Percentiles rank a stretch among this genome's conserved stretches.
Evolutionary conservation across 2,888 invertebrate genomes (phyloP).

Genomic region (Pteria penguin): DNA sequence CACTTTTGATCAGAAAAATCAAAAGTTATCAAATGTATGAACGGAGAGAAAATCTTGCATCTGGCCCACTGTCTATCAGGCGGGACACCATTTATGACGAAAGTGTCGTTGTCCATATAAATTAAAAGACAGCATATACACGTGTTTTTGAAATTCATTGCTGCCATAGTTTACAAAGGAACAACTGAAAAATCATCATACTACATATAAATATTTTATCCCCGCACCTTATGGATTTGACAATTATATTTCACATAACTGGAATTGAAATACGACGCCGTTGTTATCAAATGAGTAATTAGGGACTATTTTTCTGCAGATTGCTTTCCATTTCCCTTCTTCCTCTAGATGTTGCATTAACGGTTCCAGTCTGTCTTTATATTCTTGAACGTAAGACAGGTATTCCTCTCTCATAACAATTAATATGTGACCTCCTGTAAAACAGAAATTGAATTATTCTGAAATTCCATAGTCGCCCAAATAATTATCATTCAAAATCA

Average conservation of each 20-base stretch:
- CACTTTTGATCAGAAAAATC: too few species aligned
- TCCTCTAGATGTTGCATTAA: slow-evolving; percentile 61
- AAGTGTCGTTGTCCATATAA: too few species aligned
- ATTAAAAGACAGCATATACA: too few species aligned
- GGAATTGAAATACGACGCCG: slow-evolving; percentile 67
- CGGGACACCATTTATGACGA: too few species aligned
- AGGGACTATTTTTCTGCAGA: slow-evolving; percentile 60
- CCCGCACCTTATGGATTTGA: too few species aligned
- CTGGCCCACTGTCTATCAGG: too few species aligned
- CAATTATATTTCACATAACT: slow-evolving; percentile 42
- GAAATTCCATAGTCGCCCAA: background rate
- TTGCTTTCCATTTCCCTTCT: slow-evolving; percentile 56
- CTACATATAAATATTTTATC: too few species aligned
- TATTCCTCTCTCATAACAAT: slow-evolving; percentile 75
- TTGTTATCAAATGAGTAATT: slow-evolving; percentile 73
- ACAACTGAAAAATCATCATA: too few species aligned
- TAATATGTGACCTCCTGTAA: slow-evolving; percentile 67
- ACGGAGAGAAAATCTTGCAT: too few species aligned
- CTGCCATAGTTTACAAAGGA: too few species aligned
- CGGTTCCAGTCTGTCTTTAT: slow-evolving; percentile 65
- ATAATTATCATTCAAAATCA: background rate
- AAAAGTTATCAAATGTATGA: too few species aligned
- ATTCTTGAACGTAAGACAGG: slow-evolving; percentile 65
- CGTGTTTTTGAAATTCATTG: too few species aligned
- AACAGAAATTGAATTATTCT: background rate